Conservation (phyloP, 30 jellyfish, hydroid and myxozoan genomes). For the Chrysaora quinquecirrha region DNA sequence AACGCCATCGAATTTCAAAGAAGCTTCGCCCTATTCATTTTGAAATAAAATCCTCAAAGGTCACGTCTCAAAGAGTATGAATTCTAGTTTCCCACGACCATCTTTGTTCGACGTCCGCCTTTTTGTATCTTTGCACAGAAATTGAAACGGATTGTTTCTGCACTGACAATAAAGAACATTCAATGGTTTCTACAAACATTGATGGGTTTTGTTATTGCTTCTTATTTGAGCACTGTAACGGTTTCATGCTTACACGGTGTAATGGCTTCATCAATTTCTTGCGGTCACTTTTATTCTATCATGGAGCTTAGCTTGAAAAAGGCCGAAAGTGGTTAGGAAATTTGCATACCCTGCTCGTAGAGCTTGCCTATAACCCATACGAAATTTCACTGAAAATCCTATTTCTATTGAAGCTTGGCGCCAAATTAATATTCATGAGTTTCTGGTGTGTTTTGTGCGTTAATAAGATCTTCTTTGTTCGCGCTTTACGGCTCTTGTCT, state of each 20-base stretch:
- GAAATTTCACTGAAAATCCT: slow-evolving; percentile 26
- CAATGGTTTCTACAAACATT: slow-evolving; percentile 13
- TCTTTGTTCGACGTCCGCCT: slow-evolving; percentile 2
- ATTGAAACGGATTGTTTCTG: not conserved
- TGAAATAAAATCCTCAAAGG: not conserved
- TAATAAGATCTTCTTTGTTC: slow-evolving; percentile 26
- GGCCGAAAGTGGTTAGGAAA: slow-evolving; percentile 7
- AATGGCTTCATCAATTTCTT: not conserved
- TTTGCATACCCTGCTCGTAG: not conserved
- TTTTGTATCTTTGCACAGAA: not conserved
- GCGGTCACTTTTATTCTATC: not conserved
- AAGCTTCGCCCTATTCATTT: not conserved
- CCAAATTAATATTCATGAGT: slow-evolving; percentile 31
- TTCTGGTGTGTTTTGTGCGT: slow-evolving; percentile 40
- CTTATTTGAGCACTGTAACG: not conserved
- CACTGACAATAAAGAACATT: not conserved
- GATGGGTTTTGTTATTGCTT: not conserved
- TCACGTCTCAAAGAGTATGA: not conserved
- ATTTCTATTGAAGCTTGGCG: slow-evolving; percentile 34
- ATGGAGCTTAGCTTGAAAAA: not conserved
- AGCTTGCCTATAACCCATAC: slow-evolving; percentile 5
- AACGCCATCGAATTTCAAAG: not conserved
- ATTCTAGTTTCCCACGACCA: slow-evolving; percentile 13
- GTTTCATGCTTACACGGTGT: not conserved
- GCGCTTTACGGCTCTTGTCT: slow-evolving; percentile 26